These are phyloP conservation scores for Melinopterus prodromus DNA, from an alignment of 2,888 invertebrate genomes.

Conservation along the genomic window DNA sequence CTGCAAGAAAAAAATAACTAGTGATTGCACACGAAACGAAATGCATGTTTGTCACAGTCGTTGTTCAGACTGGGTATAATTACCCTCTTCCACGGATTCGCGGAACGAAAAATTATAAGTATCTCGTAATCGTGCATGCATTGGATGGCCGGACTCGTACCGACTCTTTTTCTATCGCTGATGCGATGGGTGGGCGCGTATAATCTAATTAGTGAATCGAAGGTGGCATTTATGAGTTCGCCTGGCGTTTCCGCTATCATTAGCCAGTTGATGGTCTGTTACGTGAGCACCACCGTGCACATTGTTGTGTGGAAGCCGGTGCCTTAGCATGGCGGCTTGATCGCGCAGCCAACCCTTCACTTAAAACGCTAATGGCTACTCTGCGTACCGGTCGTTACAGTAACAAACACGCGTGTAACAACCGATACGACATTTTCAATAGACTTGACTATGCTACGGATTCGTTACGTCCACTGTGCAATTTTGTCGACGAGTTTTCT, in stretches of 20 bases:
- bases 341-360: not conserved
- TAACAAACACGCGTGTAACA: not conserved
- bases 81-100: not conserved
- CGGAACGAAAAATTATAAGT: not conserved
- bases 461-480: not conserved
- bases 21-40: not conserved
- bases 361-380: not conserved
- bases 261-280: not conserved
- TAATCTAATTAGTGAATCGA: constrained; percentile 24
- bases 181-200: constrained; percentile 19
- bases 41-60: not conserved
- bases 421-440: not conserved
- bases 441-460: not conserved
- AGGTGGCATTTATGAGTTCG: constrained; percentile 6
- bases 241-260: not conserved
- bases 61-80: not conserved
- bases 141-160: not conserved
- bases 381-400: not conserved
- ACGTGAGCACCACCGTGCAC: not conserved
- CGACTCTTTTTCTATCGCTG: not conserved
- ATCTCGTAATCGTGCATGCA: not conserved
- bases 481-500: not conserved
- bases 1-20: not conserved
- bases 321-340: not conserved
- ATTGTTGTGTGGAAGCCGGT: not conserved